Base-by-base conservation (phyloP, 2,888 invertebrate species). In the Cryptocheilus praepositus region DNA sequence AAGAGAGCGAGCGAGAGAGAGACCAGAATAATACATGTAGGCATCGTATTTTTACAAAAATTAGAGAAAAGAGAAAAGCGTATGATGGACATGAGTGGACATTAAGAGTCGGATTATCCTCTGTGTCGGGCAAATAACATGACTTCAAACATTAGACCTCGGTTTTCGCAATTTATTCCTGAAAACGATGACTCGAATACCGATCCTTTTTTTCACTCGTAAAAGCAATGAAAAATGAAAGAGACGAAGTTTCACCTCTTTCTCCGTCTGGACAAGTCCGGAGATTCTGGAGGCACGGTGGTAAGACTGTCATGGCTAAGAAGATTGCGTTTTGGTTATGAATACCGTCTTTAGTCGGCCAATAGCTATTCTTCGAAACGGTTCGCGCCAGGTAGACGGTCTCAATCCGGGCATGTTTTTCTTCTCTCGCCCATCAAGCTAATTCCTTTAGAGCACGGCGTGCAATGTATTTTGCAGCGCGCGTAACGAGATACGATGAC, bases 21-120 rank as follows among this genome's bases (percentile, higher is more conserved):
- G 57, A 53, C 62, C 55, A 64, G 52, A 66, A 54, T 51, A 55
- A 55, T 57, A 54, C 54, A 43, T 66, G 36, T 63, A 61, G 59
- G 28, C 46, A 13, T 44, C 60, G 64, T 77, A 78, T 77, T 78
- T 79, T 78, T 74, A 58, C 70, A 74, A 66, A 64, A 58, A 69
- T 65, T 65, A 55, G 43, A 55, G n/a, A n/a, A 58, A 43, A 28
- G 21, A 49, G 44, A 58, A 61, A 60, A 52, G 18, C 19, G 61
- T 21, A 55, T 58, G 36, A 55, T 4, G 46, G 45, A 36, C 25
- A 19, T 18, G 58, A 21, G 36, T 7, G 8, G 43, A 43, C 53
- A 46, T 46, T 36, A 19, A 43, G 7, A 67, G 8, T 45, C 56
- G 57, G 53, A 49, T 54, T 45, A 53, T 67, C 54, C 62, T 68